Base-by-base conservation (phyloP, 2,888 invertebrate species). In the Bembecia ichneumoniformis region DNA sequence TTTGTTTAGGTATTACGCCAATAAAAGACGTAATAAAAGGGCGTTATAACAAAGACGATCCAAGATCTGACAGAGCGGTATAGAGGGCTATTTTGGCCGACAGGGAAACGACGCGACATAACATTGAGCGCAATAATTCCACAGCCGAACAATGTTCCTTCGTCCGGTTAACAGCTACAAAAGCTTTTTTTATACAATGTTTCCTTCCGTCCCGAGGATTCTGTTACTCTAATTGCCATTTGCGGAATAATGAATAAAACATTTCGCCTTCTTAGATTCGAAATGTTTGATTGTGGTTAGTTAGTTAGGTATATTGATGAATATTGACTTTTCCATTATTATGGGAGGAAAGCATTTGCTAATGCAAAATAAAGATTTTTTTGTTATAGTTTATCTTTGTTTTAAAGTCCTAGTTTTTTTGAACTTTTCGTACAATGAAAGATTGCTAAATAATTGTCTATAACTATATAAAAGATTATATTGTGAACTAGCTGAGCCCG, bases 151-250 rank as follows among this genome's bases (percentile, higher is more conserved):
- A 74, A 68, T 65, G 70, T 71, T 66, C 55, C 60, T 55, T 64
- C 64, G 67, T 66, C 68, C 71, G 66, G 65, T 70, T 72, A 71
- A 68, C 64, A 64, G 58, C 61, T 54, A 54, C 61, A 58, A 54
- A 58, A 59, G 60, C 62, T 62, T 68, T 66, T n/a, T 64, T 64
- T 64, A 58, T 56, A 53, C 58, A 62, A 56, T 61, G 57, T 59
- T 59, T 59, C 60, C 62, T 62, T 62, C 59, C 62, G 49, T 53
- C 54, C 56, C 52, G 55, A 58, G 62, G 56, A 63, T 65, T 73
- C 61, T 64, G 71, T 74, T 72, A 73, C 74, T 67, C 75, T 76
- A 80, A 80, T 78, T 75, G 74, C 77, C 74, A 75, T 75, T 80
- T 75, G 71, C 62, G 66, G 68, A 55, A 10, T 14, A 58, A 74